These are phyloP conservation scores for Ceratotherium simum DNA, from an alignment of 2,113 vertebrate genomes.

Conservation along the genomic window DNA sequence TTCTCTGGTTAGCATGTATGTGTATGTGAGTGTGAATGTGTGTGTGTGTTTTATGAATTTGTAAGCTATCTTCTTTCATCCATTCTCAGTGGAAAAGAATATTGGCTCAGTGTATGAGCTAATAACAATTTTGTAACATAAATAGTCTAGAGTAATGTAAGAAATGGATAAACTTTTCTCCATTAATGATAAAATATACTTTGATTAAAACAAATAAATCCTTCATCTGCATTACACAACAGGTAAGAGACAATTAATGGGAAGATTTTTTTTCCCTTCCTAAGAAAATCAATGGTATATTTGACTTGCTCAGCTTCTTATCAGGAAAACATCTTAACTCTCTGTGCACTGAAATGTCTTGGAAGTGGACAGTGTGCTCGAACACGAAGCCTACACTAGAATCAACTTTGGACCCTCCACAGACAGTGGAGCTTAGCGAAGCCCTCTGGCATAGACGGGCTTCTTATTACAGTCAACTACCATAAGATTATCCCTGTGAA, in stretches of 20 bases:
- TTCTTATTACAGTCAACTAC: slow-evolving; percentile 26
- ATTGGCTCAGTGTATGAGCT: neutral
- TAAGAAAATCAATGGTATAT: slow-evolving; percentile 12
- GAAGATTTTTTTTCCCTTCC: neutral
- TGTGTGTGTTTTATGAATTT: neutral
- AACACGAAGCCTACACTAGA: neutral
- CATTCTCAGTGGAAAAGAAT: neutral
- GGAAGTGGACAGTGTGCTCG: neutral
- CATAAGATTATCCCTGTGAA: neutral
- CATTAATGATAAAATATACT: slow-evolving; percentile 15
- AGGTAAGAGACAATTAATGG: slow-evolving; percentile 45
- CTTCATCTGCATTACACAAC: slow-evolving; percentile 50
- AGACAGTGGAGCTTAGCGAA: neutral
- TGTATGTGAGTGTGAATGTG: neutral
- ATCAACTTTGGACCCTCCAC: neutral
- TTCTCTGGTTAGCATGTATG: neutral
- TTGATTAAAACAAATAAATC: slow-evolving; percentile 58
- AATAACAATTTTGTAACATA: slow-evolving; percentile 11
- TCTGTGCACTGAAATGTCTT: neutral
- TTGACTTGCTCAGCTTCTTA: slow-evolving; percentile 19
- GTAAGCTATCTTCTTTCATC: neutral
- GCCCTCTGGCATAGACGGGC: neutral
- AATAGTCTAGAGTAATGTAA: neutral
- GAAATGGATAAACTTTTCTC: neutral
- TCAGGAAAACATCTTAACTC: slow-evolving; percentile 52